Base-by-base conservation (phyloP, 2,888 invertebrate species). In the Gymnocheta viridis region DNA sequence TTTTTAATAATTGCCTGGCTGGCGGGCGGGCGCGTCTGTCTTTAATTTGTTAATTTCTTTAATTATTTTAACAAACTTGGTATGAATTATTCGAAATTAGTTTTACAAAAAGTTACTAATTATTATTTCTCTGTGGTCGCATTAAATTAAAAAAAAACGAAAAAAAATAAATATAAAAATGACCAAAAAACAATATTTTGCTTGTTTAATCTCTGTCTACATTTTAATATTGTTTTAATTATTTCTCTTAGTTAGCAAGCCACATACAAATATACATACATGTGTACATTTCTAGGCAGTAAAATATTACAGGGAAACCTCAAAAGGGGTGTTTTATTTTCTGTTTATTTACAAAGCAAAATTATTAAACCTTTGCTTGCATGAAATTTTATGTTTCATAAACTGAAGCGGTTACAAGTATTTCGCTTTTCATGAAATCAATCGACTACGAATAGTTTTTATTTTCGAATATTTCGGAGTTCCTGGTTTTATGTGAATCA, bases 81-180 rank as follows among this genome's bases (percentile, higher is more conserved):
- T 2, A 44, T 44, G 56, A 76, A 62, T 54, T 29, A 44, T 29
- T 72, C 4, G 35, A 74, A 78, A 78, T 24, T 51, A 70, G 44
- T 69, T 62, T 38, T 64, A 27, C 67, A 62, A 82, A 76, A 38
- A 58, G 29, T 60, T 54, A 72, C 67, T 60, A 77, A 82, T 60
- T 66, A 70, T 35, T 72, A 66, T 73, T 77, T n/a, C 5, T 76
- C 76, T 77, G 72, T 78, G 77, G 60, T 60, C 67, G 54, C 54
- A 67, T 60, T 70, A 62, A 82, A 29, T 35, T 19, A 62, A 69
- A 69, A 9, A 38, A 5, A n/a, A 38, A 60, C 2, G 27, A 41
- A 27, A 64, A 44, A 7, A 3, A 7, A 4, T 12, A 60, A n/a
- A n/a, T n/a, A n/a, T n/a, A n/a, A n/a, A n/a, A n/a, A n/a, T n/a